Evolutionary conservation across 35 echinoderm and acorn worm genomes (phyloP), one percentile per base, ranked within the genome.

Genomic region (Acanthaster planci): DNA sequence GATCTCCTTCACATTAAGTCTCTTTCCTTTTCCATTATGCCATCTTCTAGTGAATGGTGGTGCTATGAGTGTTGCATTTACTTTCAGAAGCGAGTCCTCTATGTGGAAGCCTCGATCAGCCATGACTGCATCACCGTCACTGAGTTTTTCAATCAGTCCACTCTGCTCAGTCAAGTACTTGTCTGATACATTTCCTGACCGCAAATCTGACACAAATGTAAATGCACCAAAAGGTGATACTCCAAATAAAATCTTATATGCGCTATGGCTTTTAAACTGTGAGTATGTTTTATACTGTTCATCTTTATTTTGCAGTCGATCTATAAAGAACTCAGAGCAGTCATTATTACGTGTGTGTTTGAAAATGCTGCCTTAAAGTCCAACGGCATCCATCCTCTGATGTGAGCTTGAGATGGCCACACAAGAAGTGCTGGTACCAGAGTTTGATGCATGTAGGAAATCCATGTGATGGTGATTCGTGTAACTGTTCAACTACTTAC

Each of bases 81-180:
- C 64, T 26, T 67, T 76, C 7, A 77, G 57, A 36, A 89, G 79
- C 53, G 38, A 18, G 54, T 89, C 79, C 76, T 82, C 42, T 68
- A 89, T 89, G 38, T 83, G 80, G 51, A 89, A 89, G 18, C 87
- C 87, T 19, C 87, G 19, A 44, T 89, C 87, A 10, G 87, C 87
- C 87, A 89, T 89, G 12, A 89, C 87, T 52, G 55, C 76, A 52
- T 89, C 87, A 10, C 87, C 79, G 12, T 82, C 80, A 76, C 83
- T 64, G 17, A 89, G 55, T 30, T 50, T 39, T 36, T 78, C 80
- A 18, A 84, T 32, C 34, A 89, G 60, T 83, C 87, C 87, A 35
- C 40, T 57, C 58, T 82, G 34, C 38, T 77, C 55, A 8, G 87
- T 89, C 21, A 89, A 31, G 57, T 83, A 84, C 52, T 82, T 89